Base-by-base conservation (phyloP, 2,888 invertebrate genomes). In the Plagodis pulveraria region DNA sequence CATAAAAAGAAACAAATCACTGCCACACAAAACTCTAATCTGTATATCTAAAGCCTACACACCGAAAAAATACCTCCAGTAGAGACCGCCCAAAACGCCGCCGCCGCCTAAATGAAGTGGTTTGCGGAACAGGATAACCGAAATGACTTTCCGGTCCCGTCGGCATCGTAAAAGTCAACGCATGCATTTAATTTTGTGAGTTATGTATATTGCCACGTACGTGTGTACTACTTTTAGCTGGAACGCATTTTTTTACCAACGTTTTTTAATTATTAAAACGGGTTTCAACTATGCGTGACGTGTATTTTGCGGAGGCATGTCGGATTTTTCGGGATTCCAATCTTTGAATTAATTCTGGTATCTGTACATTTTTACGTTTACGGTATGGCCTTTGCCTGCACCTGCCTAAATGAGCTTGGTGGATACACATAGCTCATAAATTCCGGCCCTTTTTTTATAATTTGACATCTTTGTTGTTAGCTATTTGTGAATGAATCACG, bases 161-260 rank as follows among this genome's bases (percentile, higher is more conserved):
- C 55, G 83, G 84, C 74, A 73, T 77, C 83, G 83, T 87, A 86
- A 87, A 86, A 84, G 81, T 84, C 86, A 82, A 85, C 87, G 84
- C 85, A 81, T 86, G 86, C 86, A 84, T 85, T 86, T 86, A 84
- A 86, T 86, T 84, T 80, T 66, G 71, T 76, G 77, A 83, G 78
- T 82, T 84, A 86, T 80, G 69, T 67, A 67, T 65, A 61, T 62
- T 64, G 60, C 50, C 43, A 43, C 36, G 49, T 51, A 59, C 58
- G 47, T 59, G 58, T 49, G 50, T 50, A 58, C 51, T 38, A 45
- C 48, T 57, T 54, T 45, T 44, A 49, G 53, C 45, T 45, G 35
- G 44, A 9, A 42, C 11, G 50, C 48, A 54, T 9, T 54, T 54
- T 60, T 58, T 72, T 68, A 65, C 53, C 50, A 35, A 50, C 53